Base-by-base conservation (phyloP, 2,113 vertebrate species). In the Ariopsis seemanni region DNA sequence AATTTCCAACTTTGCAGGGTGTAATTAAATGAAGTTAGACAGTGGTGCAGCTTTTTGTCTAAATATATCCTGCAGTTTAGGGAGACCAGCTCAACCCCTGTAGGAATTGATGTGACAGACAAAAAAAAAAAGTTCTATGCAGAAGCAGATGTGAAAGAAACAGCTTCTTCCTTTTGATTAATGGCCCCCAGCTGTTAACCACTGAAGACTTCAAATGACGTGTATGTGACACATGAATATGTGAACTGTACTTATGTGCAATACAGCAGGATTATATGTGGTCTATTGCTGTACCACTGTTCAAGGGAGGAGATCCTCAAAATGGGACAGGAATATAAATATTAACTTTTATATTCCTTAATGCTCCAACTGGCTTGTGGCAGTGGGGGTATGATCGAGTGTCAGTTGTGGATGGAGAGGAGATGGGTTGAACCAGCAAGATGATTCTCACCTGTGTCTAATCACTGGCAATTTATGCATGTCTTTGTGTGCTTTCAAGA, bases 21-120 rank as follows among this genome's bases (percentile, higher is more conserved):
- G 34, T 84, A 88, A 88, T 88, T 88, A 88, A 88, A 48, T 79
- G 62, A 84, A 69, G 87, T 79, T 79, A 79, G 30, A 69, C 87
- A 78, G 82, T 50, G 55, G 60, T 53, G 34, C 30, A 48, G 12
- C 30, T 34, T 84, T 79, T 69, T 84, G 72, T 84, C 82, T 84
- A 88, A 88, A 88, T 88, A 84, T 79, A 88, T 88, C 82, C 82
- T 69, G 62, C 9, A 30, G 87, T 84, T 79, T 52, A 77, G 60
- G 22, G 71, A 55, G 82, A 84, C 50, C 74, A 69, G 82, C 60
- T 84, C 62, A 84, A 63, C 82, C 87, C 87, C 72, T 53, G 71
- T 52, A 79, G 87, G 82, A 78, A 62, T 79, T 10, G 42, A 20
- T 67, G 50, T 78, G 86, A 88, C 86, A 83, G 81, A 83, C 69